Conservation (phyloP, 2,797 vertebrate genomes). For the Staurois parvus region DNA sequence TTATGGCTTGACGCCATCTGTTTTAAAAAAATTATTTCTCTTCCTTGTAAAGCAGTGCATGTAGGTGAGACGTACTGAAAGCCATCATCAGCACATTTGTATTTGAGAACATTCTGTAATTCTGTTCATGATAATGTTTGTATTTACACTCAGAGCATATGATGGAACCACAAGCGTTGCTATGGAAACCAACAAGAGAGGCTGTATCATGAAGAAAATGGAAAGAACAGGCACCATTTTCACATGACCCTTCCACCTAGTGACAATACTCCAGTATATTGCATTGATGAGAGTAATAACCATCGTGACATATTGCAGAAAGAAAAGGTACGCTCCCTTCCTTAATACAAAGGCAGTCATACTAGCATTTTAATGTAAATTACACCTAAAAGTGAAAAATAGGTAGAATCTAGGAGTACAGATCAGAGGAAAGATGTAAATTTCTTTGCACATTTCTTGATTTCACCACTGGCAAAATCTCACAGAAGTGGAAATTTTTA, state of each 20-base stretch:
- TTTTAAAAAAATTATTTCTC: conserved; percentile 33
- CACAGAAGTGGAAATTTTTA: too few species aligned
- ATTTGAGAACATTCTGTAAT: neutral
- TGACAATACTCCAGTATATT: neutral
- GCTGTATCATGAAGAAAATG: neutral
- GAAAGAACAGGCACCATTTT: conserved; percentile 9
- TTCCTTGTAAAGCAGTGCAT: conserved; percentile 5
- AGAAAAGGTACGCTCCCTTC: neutral
- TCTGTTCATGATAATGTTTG: neutral
- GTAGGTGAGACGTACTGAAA: neutral
- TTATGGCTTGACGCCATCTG: conserved; percentile 49
- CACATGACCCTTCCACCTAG: neutral
- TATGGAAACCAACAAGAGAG: neutral
- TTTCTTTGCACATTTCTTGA: too few species aligned
- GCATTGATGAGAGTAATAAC: neutral
- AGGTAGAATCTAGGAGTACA: too few species aligned
- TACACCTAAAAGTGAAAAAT: too few species aligned
- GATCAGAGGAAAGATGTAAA: too few species aligned
- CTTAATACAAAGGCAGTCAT: too few species aligned
- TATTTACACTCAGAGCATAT: neutral
- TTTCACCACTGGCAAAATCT: too few species aligned
- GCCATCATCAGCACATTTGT: conserved; percentile 15
- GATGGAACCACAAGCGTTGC: neutral
- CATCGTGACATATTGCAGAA: neutral
- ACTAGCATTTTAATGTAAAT: too few species aligned